These are phyloP conservation scores for Tamias sibiricus DNA, from an alignment of 2,113 vertebrate species.

Conservation along the genomic window DNA sequence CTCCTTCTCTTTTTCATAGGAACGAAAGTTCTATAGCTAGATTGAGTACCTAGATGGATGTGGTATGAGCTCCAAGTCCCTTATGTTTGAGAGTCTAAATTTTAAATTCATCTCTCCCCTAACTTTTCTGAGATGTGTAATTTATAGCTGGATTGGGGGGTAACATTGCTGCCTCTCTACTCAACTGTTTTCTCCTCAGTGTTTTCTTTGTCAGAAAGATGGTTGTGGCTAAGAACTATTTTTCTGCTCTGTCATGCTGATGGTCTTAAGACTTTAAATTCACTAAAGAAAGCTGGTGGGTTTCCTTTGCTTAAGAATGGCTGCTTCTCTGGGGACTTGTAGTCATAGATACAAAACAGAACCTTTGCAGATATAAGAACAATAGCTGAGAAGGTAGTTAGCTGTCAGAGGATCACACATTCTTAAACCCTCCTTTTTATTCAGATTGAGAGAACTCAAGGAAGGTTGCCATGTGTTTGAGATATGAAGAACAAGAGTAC, in stretches of 20 bases:
- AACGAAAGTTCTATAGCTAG: background rate
- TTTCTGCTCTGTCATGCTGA: background rate
- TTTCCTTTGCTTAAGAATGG: background rate
- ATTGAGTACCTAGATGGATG: background rate
- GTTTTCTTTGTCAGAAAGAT: background rate
- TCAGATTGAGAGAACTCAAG: background rate
- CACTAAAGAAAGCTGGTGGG: background rate
- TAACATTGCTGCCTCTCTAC: background rate
- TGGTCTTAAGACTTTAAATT: background rate
- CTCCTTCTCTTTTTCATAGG: background rate
- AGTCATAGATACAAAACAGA: background rate
- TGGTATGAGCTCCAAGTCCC: background rate
- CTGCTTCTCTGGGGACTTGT: constrained; percentile 30
- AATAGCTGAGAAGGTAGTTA: background rate
- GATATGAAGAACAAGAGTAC: background rate
- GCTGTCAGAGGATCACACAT: background rate
- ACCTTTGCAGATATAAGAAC: background rate
- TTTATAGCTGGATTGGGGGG: background rate
- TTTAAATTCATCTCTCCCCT: background rate
- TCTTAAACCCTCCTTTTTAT: background rate
- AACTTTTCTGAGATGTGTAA: background rate
- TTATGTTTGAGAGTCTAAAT: background rate
- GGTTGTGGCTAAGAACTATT: background rate
- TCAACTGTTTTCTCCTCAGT: background rate
- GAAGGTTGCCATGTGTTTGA: background rate